Conservation (phyloP, 1,140 invertebrate genomes). For the Trichonephila clavata region DNA sequence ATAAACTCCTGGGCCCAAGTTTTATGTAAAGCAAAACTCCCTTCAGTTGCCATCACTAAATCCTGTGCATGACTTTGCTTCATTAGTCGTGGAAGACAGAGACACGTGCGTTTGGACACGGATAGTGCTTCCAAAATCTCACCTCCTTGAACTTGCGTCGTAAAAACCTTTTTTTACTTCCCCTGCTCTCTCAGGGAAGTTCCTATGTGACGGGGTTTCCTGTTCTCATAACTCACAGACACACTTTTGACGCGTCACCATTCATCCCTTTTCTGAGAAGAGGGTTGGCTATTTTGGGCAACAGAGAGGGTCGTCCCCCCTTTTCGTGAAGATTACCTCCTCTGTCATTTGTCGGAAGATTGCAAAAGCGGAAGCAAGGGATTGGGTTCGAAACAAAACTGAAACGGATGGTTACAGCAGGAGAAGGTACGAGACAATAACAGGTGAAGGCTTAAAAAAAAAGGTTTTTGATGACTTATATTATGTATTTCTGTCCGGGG, state of each 20-base stretch:
- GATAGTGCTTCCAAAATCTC: too few relatives aligned
- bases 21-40: too few relatives aligned
- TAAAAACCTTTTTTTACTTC: background rate
- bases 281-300: background rate
- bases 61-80: too few relatives aligned
- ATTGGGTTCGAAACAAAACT: background rate
- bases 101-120: too few relatives aligned
- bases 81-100: too few relatives aligned
- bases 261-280: background rate
- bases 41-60: too few relatives aligned
- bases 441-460: background rate
- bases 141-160: conserved; percentile 1
- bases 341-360: background rate
- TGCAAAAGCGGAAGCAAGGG: background rate
- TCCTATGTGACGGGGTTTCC: background rate
- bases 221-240: conserved; percentile 17
- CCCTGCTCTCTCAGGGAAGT: background rate
- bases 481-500: too few relatives aligned
- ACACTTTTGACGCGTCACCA: background rate
- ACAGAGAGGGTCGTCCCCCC: background rate
- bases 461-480: too few relatives aligned
- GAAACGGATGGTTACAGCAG: background rate
- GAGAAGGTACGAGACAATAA: background rate
- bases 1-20: too few relatives aligned
- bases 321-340: background rate